A percentile compares a stretch with the other conserved stretches of the same genome.
Evolutionary conservation across 2,888 invertebrate genomes (phyloP).

Genomic region (Epistrophella euchroma): DNA sequence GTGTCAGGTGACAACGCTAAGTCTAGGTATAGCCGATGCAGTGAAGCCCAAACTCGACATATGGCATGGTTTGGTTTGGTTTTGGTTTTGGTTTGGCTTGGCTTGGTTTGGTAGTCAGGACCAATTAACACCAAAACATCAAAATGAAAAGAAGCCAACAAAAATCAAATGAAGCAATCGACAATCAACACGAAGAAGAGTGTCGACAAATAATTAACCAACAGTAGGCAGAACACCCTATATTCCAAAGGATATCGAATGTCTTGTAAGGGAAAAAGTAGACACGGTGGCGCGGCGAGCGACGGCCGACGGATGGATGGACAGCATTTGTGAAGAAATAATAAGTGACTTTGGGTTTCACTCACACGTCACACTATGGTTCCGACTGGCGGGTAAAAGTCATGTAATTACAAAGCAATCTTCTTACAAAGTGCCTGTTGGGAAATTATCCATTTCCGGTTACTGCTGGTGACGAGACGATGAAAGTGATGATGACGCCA

Average conservation of each 20-base stretch:
- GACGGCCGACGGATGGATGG: constrained; percentile 12
- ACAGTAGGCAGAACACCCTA: constrained; percentile 48
- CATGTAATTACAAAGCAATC: constrained; percentile 50
- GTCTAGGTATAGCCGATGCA: constrained; percentile 37
- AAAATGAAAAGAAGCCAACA: constrained; percentile 69
- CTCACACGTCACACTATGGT: constrained; percentile 1
- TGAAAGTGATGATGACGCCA: constrained; percentile 56
- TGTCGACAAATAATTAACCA: constrained; percentile 69
- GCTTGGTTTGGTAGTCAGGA: constrained; percentile 61
- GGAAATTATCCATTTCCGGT: constrained; percentile 64
- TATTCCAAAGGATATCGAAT: constrained; percentile 59
- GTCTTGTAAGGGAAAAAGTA: constrained; percentile 28
- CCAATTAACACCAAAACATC: constrained; percentile 74
- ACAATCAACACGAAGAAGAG: constrained; percentile 28
- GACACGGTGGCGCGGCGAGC: neutral
- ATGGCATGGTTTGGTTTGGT: constrained; percentile 61
- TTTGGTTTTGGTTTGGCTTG: constrained; percentile 15
- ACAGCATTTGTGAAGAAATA: constrained; percentile 50
- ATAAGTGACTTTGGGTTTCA: constrained; percentile 32
- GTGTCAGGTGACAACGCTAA: constrained; percentile 56
- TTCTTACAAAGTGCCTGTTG: constrained; percentile 33
- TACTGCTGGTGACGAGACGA: constrained; percentile 37
- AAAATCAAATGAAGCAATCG: constrained; percentile 70
- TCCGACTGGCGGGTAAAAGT: constrained; percentile 28
- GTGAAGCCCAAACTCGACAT: constrained; percentile 68